These are phyloP conservation scores for Eurystomus gularis DNA, from an alignment of 2,113 vertebrate species.

Conservation along the genomic window DNA sequence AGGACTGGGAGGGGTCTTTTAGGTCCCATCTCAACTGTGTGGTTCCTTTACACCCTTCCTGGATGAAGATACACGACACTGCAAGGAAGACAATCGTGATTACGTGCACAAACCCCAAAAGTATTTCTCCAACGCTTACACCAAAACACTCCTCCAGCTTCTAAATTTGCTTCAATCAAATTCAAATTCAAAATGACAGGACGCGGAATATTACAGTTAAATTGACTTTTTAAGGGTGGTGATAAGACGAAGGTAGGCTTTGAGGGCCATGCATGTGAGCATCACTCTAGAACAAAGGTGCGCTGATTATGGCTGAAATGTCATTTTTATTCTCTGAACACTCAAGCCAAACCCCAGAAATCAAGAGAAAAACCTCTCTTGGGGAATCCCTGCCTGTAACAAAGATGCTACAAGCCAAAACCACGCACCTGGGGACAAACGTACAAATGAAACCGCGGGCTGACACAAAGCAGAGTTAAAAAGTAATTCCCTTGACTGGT, in stretches of 20 bases:
- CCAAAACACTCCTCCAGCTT: background rate
- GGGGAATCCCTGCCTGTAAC: background rate
- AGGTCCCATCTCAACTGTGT: background rate
- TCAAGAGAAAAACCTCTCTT: background rate
- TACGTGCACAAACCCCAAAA: background rate
- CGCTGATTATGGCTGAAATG: background rate
- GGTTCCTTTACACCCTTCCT: background rate
- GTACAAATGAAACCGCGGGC: background rate
- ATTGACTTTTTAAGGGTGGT: background rate
- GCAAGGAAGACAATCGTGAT: background rate
- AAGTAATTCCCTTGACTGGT: background rate
- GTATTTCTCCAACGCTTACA: background rate
- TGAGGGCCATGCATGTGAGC: background rate
- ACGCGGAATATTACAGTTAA: background rate
- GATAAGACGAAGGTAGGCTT: background rate
- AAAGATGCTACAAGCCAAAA: background rate
- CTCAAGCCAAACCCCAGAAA: background rate
- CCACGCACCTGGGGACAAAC: background rate
- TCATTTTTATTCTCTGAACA: background rate
- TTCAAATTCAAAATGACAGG: background rate
- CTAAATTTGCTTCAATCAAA: background rate
- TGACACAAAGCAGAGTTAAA: background rate
- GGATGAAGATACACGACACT: rapidly evolving
- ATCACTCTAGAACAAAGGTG: background rate
- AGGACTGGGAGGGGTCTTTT: background rate